These are phyloP conservation scores for Oreochromis grahami DNA, from an alignment of 2,797 vertebrate species.

Conservation along the genomic window DNA sequence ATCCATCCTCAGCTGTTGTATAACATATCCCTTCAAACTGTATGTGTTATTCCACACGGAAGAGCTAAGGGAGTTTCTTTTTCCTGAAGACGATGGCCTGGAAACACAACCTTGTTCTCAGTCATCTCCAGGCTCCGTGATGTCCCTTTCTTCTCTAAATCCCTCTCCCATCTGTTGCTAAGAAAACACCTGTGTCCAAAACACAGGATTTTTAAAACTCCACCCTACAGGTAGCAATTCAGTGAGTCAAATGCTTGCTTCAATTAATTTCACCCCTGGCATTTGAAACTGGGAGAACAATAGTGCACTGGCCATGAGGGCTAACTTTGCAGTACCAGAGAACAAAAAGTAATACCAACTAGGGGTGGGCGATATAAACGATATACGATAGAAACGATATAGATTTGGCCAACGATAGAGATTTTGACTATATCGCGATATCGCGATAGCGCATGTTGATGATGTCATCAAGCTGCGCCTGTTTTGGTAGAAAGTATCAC, in stretches of 20 bases:
- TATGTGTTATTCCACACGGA: conserved; percentile 10
- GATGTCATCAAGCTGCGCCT: too few species aligned
- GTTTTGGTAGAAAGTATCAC: too few species aligned
- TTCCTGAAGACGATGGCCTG: neutral
- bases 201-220: conserved; percentile 44
- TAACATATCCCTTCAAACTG: conserved; percentile 8
- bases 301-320: neutral
- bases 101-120: conserved; percentile 1
- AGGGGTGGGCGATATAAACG: too few species aligned
- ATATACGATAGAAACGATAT: too few species aligned
- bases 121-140: conserved; percentile 17
- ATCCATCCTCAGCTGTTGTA: neutral
- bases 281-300: conserved; percentile 50
- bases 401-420: too few species aligned
- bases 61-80: neutral
- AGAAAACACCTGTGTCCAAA: conserved; percentile 66
- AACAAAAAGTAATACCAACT: conserved; percentile 8
- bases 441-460: too few species aligned
- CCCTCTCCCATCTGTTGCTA: neutral
- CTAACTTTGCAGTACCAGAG: neutral
- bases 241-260: conserved; percentile 7
- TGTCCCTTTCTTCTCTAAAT: conserved; percentile 7
- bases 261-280: conserved; percentile 1
- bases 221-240: conserved; percentile 58
- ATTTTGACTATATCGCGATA: too few species aligned